Percentiles rank a stretch among this genome's conserved stretches.
phyloP scores from a whole-genome alignment of 2,888 invertebrate species.

The Deilephila porcellus region DNA sequence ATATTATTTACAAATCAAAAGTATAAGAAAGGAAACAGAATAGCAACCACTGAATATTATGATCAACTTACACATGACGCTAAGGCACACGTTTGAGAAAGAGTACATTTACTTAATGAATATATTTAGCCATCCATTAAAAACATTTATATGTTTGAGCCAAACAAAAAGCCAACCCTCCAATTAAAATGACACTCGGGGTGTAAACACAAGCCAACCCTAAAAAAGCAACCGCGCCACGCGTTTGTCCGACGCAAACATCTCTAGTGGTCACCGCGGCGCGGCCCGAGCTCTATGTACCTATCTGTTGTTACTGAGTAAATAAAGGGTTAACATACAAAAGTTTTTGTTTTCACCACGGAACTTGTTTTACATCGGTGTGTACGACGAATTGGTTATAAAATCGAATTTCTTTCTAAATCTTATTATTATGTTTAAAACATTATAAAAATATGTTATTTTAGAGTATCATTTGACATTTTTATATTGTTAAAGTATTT shows the following conservation, averaged over 20 bases:
- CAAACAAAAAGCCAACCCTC: slow-evolving; percentile 28
- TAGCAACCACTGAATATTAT: no score
- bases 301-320: slow-evolving; percentile 37
- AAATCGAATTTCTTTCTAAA: not conserved
- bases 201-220: slow-evolving; percentile 34
- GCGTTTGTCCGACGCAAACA: slow-evolving; percentile 41
- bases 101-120: not conserved
- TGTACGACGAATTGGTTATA: not conserved
- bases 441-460: no score
- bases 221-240: slow-evolving; percentile 40
- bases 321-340: slow-evolving; percentile 38
- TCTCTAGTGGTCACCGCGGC: slow-evolving; percentile 28
- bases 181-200: slow-evolving; percentile 34
- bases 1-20: no score
- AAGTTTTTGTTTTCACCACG: not conserved
- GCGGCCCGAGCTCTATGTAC: slow-evolving; percentile 35
- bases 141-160: slow-evolving; percentile 24
- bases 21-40: no score
- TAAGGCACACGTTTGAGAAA: not conserved
- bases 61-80: not conserved
- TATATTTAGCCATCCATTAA: not conserved
- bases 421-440: no score
- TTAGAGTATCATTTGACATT: no score
- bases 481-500: no score
- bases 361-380: not conserved